phyloP scores from a whole-genome alignment of 2,113 vertebrate genomes.

The Microcebus murinus region DNA sequence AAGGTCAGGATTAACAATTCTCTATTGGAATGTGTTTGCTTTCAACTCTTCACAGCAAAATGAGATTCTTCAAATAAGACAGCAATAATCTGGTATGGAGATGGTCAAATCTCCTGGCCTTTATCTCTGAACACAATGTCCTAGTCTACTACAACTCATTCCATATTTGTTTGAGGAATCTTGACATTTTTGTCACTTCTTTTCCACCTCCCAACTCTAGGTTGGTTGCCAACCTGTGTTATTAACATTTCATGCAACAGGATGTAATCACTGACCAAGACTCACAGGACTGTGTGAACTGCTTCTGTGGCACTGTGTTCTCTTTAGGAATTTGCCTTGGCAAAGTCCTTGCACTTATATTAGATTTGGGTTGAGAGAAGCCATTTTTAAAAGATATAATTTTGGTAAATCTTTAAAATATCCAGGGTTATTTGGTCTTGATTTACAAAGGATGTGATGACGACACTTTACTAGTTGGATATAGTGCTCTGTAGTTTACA shows the following conservation, averaged over 20 bases:
- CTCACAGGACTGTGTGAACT: slow-evolving; percentile 32
- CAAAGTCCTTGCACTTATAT: slow-evolving; percentile 37
- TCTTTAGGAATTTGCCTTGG: slow-evolving; percentile 72
- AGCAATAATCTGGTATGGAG: neutral
- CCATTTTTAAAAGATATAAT: slow-evolving; percentile 34
- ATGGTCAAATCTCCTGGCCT: slow-evolving; percentile 24
- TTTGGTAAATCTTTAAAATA: slow-evolving; percentile 53
- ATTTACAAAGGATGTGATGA: slow-evolving; percentile 25
- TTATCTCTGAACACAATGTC: slow-evolving; percentile 54
- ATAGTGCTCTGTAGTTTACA: neutral
- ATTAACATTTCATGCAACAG: slow-evolving; percentile 16
- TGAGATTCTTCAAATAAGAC: slow-evolving; percentile 22
- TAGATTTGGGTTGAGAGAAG: slow-evolving; percentile 13
- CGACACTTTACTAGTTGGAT: neutral
- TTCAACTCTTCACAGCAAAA: slow-evolving; percentile 40
- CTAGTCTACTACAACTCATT: neutral
- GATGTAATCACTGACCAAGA: slow-evolving; percentile 16
- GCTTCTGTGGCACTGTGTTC: slow-evolving; percentile 69
- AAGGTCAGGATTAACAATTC: slow-evolving; percentile 23
- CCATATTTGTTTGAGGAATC: slow-evolving; percentile 50
- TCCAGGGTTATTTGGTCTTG: neutral
- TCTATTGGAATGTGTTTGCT: slow-evolving; percentile 52
- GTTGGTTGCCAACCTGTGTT: slow-evolving; percentile 22
- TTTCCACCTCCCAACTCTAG: slow-evolving; percentile 32
- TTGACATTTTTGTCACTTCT: slow-evolving; percentile 49